Base-by-base conservation (phyloP, 2,797 vertebrate species). In the Buphagus erythrorhynchus region DNA sequence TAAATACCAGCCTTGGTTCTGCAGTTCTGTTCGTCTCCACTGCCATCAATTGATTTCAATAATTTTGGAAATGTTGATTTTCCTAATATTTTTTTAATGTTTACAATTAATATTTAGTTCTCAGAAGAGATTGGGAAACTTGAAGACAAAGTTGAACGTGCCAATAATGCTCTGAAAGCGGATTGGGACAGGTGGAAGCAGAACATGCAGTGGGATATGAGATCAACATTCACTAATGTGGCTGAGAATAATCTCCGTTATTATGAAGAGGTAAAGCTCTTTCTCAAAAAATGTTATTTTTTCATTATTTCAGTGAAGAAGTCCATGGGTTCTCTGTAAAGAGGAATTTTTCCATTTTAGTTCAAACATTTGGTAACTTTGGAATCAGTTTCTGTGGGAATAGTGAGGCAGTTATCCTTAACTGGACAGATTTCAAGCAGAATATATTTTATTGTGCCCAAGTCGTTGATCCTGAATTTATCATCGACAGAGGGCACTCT, bases 151-250 rank as follows among this genome's bases (percentile, higher is more conserved):
- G 88, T 99, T 72, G 99, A 99, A 97, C 98, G 96, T 55, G 98
- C 99, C 85, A 99, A 99, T 96, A 99, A 98, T 6, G 98, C 99
- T 63, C 90, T 99, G 95, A 99, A 98, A 84, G 98, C 98, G 0
- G 99, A 99, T 31, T 99, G 99, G 99, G 97, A 97, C 52, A 98
- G 98, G 92, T 99, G 99, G 99, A 98, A 98, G 86, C 94, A 95
- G 91, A 97, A 97, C 86, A 99, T 99, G 99, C 98, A 98, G 63
- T 97, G 95, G 43, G 99, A 99, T 90, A 97, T 99, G 93, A 98
- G 97, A 95, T 96, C 97, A 42, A 98, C 98, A 1, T 99, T 99
- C 48, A 74, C 97, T 6, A 96, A 97, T 36, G 95, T 98, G 18
- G 99, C 99, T 4, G 99, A 99, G 94, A 99, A 97, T 95, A 99